Evolutionary conservation across 2,888 invertebrate genomes (phyloP), one percentile per base, ranked within the genome.

Genomic region (Melanophora roralis): DNA sequence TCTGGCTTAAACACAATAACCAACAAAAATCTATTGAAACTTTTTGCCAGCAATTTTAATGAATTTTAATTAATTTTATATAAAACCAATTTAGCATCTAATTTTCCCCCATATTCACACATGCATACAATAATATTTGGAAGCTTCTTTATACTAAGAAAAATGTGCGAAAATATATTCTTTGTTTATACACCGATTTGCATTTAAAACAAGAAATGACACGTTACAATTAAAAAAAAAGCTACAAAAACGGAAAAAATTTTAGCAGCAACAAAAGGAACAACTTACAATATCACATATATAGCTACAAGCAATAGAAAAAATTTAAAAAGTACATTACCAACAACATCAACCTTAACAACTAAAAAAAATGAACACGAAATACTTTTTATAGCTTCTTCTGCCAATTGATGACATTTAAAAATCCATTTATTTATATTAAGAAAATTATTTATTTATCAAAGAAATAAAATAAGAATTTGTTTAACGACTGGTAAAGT

Each of bases 361-460:
- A 27, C 6, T 11, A 4, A 27, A 11, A 57, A 72, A 60, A 55
- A 51, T 59, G 47, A 53, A 79, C 75, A 80, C 72, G 72, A 80
- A 80, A 72, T 72, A 76, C 76, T 80, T 80, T 76, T 80, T 76
- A 80, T 80, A 51, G 71, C 67, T 72, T 80, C 76, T 76, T 68
- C 57, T 72, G 57, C 65, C 75, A 72, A 76, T 72, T 72, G 75
- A 80, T 80, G 79, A 80, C 79, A 80, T 80, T 80, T 80, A 80
- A 76, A 80, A 80, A 64, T 6, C 75, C 79, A 80, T 80, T 76
- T 76, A 80, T 76, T 76, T 80, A 65, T 76, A 72, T 62, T 64
- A 36, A 19, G 43, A 69, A 68, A 76, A 55, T 57, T 57, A 65
- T 57, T 57, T 65, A 51, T 71, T 71, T 43, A 32, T n/a, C 8